phyloP scores from a whole-genome alignment of 2,888 invertebrate species.

The Rhamphomyia laevipes region DNA sequence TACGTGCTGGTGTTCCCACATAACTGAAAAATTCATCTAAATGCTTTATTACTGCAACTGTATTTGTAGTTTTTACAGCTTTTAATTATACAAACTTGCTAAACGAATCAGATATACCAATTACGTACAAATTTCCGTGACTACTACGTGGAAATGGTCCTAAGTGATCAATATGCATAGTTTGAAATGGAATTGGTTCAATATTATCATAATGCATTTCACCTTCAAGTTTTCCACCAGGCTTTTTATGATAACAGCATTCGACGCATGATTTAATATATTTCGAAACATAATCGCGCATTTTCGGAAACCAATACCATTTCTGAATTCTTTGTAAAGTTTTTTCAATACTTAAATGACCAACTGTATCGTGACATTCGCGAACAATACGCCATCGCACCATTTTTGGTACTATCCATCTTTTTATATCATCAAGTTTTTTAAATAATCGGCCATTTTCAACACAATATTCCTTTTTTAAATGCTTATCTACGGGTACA shows the following conservation, averaged over 20 bases:
- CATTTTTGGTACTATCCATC: constrained; percentile 12
- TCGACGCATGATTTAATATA: constrained; percentile 22
- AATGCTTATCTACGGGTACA: background rate
- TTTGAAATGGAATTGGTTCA: constrained; percentile 6
- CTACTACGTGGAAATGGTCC: constrained; percentile 7
- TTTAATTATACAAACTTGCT: constrained; percentile 6
- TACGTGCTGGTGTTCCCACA: constrained; percentile 16
- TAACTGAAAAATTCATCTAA: constrained; percentile 5
- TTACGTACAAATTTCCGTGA: constrained; percentile 5
- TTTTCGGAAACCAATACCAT: constrained; percentile 31
- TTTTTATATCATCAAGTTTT: constrained; percentile 3
- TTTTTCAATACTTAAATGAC: constrained; percentile 15
- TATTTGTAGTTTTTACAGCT: constrained; percentile 8
- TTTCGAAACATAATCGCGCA: constrained; percentile 26
- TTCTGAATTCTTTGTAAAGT: constrained; percentile 18
- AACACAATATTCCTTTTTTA: constrained; percentile 10
- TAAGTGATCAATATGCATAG: constrained; percentile 9
- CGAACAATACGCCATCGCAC: constrained; percentile 7
- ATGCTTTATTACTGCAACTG: background rate
- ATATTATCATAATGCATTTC: constrained; percentile 13
- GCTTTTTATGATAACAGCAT: constrained; percentile 26
- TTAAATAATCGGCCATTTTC: constrained; percentile 12
- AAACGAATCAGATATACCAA: constrained; percentile 7
- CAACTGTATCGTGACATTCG: constrained; percentile 11
- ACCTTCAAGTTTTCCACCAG: constrained; percentile 20